phyloP scores from a whole-genome alignment of 2,797 vertebrate species.

The Chromobotia macracanthus region DNA sequence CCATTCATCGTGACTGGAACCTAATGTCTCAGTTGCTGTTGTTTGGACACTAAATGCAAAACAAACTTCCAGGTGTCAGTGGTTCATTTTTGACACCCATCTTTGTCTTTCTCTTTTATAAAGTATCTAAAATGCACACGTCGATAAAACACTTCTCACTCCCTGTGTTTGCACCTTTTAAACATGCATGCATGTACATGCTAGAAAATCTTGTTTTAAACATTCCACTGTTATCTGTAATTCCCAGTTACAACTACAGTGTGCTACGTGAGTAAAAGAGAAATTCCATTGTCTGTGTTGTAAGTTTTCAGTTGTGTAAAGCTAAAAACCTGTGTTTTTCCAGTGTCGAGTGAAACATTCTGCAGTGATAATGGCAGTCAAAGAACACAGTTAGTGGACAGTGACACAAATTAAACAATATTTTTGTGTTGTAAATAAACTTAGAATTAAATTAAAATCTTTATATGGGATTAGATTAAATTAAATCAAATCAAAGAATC shows the following conservation, averaged over 20 bases:
- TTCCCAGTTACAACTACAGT: slow-evolving; percentile 33
- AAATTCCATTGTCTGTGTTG: slow-evolving; percentile 34
- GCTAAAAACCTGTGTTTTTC: slow-evolving; percentile 1
- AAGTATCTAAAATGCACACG: neutral
- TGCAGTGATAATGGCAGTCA: neutral
- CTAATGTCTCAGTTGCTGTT: neutral
- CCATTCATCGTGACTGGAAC: too few relatives aligned
- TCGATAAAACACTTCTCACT: neutral
- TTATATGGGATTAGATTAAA: too few relatives aligned
- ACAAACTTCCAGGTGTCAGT: neutral
- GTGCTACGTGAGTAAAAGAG: neutral
- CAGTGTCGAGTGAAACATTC: slow-evolving; percentile 1
- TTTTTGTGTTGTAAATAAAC: neutral
- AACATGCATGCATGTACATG: slow-evolving; percentile 22
- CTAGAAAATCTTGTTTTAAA: slow-evolving; percentile 27
- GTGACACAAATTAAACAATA: neutral
- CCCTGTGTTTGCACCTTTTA: slow-evolving; percentile 12
- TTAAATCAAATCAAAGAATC: too few relatives aligned
- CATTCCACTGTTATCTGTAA: slow-evolving; percentile 45
- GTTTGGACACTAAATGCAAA: slow-evolving; percentile 15
- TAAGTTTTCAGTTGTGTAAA: neutral
- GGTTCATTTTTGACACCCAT: slow-evolving; percentile 9
- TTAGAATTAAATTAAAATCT: too few relatives aligned
- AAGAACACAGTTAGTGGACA: neutral
- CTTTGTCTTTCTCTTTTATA: neutral